phyloP scores from a whole-genome alignment of 2,888 invertebrate genomes.

The Nephrotoma appendiculata region DNA sequence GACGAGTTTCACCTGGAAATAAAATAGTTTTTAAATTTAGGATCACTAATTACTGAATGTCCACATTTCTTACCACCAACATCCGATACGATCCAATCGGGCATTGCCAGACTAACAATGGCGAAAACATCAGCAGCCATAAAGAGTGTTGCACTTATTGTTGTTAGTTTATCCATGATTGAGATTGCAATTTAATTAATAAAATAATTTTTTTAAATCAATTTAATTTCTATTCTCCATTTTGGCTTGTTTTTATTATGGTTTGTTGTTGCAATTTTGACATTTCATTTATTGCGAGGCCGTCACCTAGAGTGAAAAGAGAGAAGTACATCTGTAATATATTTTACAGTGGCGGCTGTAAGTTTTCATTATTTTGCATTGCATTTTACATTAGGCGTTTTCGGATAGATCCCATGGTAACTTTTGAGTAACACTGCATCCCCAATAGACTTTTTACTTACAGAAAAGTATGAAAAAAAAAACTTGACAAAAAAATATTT shows the following conservation, averaged over 20 bases:
- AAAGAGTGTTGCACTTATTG: constrained; percentile 83
- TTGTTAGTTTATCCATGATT: constrained; percentile 78
- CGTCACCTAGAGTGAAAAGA: background rate
- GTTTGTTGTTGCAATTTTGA: background rate
- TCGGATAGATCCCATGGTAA: no score
- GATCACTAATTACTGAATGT: background rate
- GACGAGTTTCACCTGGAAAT: constrained; percentile 63
- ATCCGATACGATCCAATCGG: constrained; percentile 92
- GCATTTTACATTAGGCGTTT: no score
- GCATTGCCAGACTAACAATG: constrained; percentile 82
- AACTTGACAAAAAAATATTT: no score
- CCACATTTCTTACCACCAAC: constrained; percentile 59
- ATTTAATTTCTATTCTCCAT: background rate
- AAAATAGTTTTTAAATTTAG: background rate
- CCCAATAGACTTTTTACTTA: no score
- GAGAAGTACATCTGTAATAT: no score
- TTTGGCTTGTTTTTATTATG: background rate
- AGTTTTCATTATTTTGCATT: no score
- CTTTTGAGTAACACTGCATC: no score
- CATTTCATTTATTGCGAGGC: background rate
- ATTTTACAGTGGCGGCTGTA: no score
- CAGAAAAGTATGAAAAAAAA: no score
- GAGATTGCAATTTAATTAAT: background rate
- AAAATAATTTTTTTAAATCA: background rate
- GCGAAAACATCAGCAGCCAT: constrained; percentile 89